Evolutionary conservation across 2,888 invertebrate genomes (phyloP).

Genomic region (Meliscaeva auricollis): DNA sequence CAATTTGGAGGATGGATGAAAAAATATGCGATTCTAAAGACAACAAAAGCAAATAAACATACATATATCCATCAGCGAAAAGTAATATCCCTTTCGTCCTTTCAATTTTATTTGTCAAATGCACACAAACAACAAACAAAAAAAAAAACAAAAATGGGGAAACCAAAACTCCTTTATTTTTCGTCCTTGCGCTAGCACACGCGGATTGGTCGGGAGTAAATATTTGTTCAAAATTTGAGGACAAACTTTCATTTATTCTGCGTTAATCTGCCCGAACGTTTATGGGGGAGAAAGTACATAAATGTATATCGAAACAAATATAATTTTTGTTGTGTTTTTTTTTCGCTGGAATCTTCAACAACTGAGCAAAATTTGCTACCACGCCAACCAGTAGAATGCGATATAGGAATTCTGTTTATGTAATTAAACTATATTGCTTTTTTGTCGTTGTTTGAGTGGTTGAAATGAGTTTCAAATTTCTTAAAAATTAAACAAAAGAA

Average conservation of each 20-base stretch:
- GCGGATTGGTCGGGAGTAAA: constrained; percentile 65
- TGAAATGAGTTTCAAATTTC: constrained; percentile 70
- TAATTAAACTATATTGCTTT: constrained; percentile 44
- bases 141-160: background rate
- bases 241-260: constrained; percentile 55
- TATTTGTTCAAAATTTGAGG: constrained; percentile 73
- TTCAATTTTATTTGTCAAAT: constrained; percentile 66
- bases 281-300: constrained; percentile 32
- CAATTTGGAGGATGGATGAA: constrained; percentile 17
- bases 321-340: constrained; percentile 17
- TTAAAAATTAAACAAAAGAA: constrained; percentile 17
- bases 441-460: constrained; percentile 48
- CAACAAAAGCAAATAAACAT: constrained; percentile 36
- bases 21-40: constrained; percentile 33
- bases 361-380: background rate
- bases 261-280: constrained; percentile 38
- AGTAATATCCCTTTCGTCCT: constrained; percentile 12
- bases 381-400: background rate
- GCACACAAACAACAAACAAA: constrained; percentile 33
- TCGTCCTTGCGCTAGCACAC: constrained; percentile 20
- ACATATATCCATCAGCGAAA: background rate
- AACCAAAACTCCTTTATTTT: background rate
- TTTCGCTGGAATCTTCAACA: background rate
- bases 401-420: background rate
- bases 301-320: background rate